These are phyloP conservation scores for Apodemia hepburni DNA, from an alignment of 2,888 invertebrate genomes.

Conservation along the genomic window DNA sequence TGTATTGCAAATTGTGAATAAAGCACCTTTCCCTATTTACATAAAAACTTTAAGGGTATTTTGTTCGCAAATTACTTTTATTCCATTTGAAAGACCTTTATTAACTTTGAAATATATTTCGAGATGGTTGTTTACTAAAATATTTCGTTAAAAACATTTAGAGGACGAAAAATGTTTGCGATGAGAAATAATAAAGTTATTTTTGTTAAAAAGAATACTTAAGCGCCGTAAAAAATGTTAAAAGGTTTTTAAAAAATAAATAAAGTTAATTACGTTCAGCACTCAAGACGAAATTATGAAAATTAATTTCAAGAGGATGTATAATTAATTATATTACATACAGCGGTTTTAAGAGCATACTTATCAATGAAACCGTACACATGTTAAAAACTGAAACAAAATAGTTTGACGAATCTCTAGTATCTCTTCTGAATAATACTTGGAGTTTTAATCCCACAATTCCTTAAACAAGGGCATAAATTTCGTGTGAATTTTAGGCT, in stretches of 20 bases:
- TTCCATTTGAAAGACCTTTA: slow-evolving; percentile 42
- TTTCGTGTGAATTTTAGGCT: too few relatives aligned
- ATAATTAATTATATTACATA: neutral
- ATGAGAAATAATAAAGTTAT: slow-evolving; percentile 24
- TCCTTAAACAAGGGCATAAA: too few relatives aligned
- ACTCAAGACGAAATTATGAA: slow-evolving; percentile 4
- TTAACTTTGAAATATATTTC: slow-evolving; percentile 30
- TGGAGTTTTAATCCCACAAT: too few relatives aligned
- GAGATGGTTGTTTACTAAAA: slow-evolving; percentile 29
- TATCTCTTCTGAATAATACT: too few relatives aligned
- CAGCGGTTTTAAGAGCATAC: slow-evolving; percentile 1
- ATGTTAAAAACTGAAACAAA: too few relatives aligned
- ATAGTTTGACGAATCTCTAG: too few relatives aligned
- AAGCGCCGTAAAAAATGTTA: slow-evolving; percentile 17
- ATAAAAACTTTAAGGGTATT: slow-evolving; percentile 66
- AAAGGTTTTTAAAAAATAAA: slow-evolving; percentile 22
- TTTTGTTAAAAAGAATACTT: slow-evolving; percentile 28
- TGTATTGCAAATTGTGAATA: slow-evolving; percentile 76
- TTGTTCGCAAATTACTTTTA: slow-evolving; percentile 66
- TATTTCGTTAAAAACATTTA: slow-evolving; percentile 31
- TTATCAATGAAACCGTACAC: neutral
- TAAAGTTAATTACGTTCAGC: slow-evolving; percentile 7
- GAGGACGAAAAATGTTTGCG: slow-evolving; percentile 26
- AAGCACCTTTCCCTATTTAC: slow-evolving; percentile 71
- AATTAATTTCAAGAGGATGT: neutral